Base-by-base conservation (phyloP, 64 coral and sea anemone genomes). In the Montipora sp. region DNA sequence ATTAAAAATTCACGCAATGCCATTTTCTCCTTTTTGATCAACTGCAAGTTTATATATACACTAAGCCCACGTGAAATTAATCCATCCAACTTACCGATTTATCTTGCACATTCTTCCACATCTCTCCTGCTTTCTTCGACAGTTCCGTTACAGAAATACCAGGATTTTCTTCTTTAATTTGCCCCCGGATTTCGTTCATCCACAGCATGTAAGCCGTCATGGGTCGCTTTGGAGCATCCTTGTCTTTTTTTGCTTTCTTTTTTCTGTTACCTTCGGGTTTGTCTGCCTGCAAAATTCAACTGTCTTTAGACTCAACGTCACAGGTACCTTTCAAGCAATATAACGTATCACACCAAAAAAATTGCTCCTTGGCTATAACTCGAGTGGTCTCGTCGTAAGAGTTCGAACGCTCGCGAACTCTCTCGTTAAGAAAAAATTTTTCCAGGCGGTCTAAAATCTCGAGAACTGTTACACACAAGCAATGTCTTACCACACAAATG, bases 61-160 rank as follows among this genome's bases (percentile, higher is more conserved):
- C 47, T 45, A 13, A 15, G 60, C 73, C 7, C 11, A 46, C 36
- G 21, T 14, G 12, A 75, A 5, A 77, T 9, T 15, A 4, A 77
- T 48, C 45, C 6, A 3, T 11, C 10, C 16, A 45, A 93, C 94
- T 93, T 46, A 98, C 96, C 47, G 94, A 44, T 90, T 95, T 98
- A 73, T 98, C 96, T 44, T 84, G 77, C 2, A 98, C n/a, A 21
- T 70, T 14, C 80, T 98, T 98, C 96, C 96, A 98, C 75, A 81
- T 93, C 71, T 95, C 96, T 61, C 96, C 96, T 10, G 91, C 96
- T 48, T 87, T 74, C 75, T 98, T 98, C 8, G 94, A 93, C 2
- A 98, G 8, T 5, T 98, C 96, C 13, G 96, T 98, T 5, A 98
- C 74, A 4, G 96, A 95, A 51, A 98, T 98, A 59, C 96, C 96